Base-by-base conservation (phyloP, 2,888 invertebrate genomes). In the Thymelicus lineola region DNA sequence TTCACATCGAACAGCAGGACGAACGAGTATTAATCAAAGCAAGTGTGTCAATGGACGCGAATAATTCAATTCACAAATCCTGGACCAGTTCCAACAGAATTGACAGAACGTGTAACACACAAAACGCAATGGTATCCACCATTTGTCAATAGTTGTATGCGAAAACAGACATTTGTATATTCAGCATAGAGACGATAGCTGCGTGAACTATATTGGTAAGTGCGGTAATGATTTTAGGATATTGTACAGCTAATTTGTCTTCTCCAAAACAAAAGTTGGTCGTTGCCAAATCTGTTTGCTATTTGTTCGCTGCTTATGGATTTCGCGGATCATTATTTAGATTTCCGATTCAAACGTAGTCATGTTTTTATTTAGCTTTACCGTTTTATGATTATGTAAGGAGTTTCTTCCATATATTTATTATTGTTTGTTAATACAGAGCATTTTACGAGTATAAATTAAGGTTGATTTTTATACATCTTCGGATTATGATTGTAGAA, bases 71-170 rank as follows among this genome's bases (percentile, higher is more conserved):
- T 79, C 77, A 78, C 75, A 77, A 79, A 75, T 74, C 74, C 77
- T 89, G 89, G 89, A 88, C 63, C 65, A 35, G 70, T 74, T 86
- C 89, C 89, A 88, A 69, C 82, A 75, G 75, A 78, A 77, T 76
- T 72, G 76, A 78, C 79, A 77, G 74, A 79, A 80, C 77, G 71
- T 68, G 74, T 72, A 72, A 72, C 74, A 73, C 70, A 71, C 72
- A 73, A 55, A 55, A 73, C 72, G 74, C 72, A 74, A 75, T 77
- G 74, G 72, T 72, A 72, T 71, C 59, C 46, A 59, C 65, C 65
- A 74, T 74, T 75, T 77, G 74, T 77, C 75, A 77, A 74, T 76
- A 74, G 71, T 73, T 70, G 68, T 70, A 77, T 60, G 72, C 77
- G 69, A 73, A 74, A 74, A 76, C 75, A 73, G 75, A 72, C 75